Evolutionary conservation across 53 echinoderm and acorn worm species (phyloP), one percentile per base, ranked within the genome.

Genomic region (Holothuria leucospilota): DNA sequence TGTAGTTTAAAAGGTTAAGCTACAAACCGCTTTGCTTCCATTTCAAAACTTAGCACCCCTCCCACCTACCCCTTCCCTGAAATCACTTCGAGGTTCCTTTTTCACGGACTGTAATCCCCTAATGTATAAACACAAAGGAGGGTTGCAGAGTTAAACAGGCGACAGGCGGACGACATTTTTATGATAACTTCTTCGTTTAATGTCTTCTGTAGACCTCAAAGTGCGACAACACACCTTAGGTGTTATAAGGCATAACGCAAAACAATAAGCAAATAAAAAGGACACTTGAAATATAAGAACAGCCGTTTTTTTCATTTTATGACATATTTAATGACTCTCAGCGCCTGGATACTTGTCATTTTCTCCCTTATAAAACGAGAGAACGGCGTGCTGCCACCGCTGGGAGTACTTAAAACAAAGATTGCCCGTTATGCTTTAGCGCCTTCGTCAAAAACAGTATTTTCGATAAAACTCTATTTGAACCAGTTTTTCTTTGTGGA

Each of bases 241-340:
- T 80, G 59, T 59, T 80, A 80, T 80, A 80, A 80, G 60, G 61
- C 59, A 80, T 15, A 59, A 29, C 20, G 29, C 6, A 60, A 56
- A 59, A 59, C 23, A 58, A 60, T 59, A 60, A 61, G 61, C 39
- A 28, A 20, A 29, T 30, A 80, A 46, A 46, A 46, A 46, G 65
- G 21, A 83, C 41, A 64, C 27, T 83, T 83, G 84, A 83, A 83
- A 67, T 67, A 83, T 83, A 25, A 83, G 51, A 83, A 83, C 84
- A 83, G 81, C 81, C 81, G 81, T 83, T 83, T 83, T 23, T 21
- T 40, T 67, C 66, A 39, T 64, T 83, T 83, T 67, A 83, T 66
- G 84, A 83, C 49, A 83, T 66, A 46, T 83, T 83, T 83, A 83
- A 65, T 83, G 84, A 83, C 84, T 64, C 84, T 67, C 13, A 27